phyloP scores from a whole-genome alignment of 2,797 vertebrate species.

The Silurus lanzhouensis region DNA sequence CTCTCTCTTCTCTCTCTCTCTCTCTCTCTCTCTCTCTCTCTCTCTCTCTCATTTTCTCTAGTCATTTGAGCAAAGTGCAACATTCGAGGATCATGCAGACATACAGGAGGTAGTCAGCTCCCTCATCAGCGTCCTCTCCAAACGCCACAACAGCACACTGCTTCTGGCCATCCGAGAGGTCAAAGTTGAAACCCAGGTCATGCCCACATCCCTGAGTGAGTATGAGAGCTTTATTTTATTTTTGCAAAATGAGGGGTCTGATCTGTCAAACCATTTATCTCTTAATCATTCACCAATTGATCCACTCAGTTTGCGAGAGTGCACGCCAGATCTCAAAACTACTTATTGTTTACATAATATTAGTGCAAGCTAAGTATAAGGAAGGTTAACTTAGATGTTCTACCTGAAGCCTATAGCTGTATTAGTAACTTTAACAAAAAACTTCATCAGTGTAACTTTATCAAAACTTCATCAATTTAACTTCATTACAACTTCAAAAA shows the following conservation, averaged over 20 bases:
- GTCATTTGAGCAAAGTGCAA: slow-evolving; percentile 83
- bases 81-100: slow-evolving; percentile 73
- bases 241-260: neutral
- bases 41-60: slow-evolving; percentile 50
- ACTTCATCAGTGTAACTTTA: neutral
- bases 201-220: slow-evolving; percentile 71
- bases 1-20: no score
- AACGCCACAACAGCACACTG: slow-evolving; percentile 85
- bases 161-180: slow-evolving; percentile 89
- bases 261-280: neutral
- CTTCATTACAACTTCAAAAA: neutral
- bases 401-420: neutral
- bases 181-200: slow-evolving; percentile 82
- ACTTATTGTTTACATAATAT: neutral
- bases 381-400: neutral
- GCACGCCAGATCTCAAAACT: neutral
- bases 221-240: neutral
- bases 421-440: no score
- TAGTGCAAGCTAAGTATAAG: neutral
- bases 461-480: neutral
- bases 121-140: slow-evolving; percentile 84
- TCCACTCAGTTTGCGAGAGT: neutral
- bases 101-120: slow-evolving; percentile 84
- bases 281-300: neutral
- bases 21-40: neutral